Percentiles rank a stretch among this genome's conserved stretches.
phyloP scores from a whole-genome alignment of 2,113 vertebrate genomes.

The Corythoichthys intestinalis region DNA sequence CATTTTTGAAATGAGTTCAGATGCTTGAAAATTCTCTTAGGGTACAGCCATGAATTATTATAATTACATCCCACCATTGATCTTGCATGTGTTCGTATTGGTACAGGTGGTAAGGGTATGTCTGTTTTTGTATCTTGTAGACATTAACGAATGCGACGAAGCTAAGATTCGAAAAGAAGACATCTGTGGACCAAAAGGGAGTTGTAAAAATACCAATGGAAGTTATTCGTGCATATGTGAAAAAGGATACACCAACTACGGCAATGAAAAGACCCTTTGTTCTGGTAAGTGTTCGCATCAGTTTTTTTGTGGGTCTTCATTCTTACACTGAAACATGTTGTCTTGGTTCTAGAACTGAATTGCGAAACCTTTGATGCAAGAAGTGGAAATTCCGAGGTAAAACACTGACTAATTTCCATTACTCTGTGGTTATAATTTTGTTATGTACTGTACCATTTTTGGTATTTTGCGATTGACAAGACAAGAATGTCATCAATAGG shows the following conservation, averaged over 20 bases:
- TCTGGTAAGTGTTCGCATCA: constrained; percentile 47
- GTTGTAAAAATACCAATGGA: constrained; percentile 51
- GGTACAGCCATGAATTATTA: not conserved
- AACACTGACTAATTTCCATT: not conserved
- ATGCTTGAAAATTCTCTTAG: not conserved
- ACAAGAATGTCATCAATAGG: not conserved
- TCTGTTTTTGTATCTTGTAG: constrained; percentile 33
- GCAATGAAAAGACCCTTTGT: constrained; percentile 46
- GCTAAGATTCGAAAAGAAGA: rapidly evolving
- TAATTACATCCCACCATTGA: not conserved
- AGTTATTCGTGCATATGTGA: constrained; percentile 63
- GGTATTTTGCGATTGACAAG: not conserved
- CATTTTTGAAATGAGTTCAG: too few species aligned
- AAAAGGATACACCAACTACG: constrained; percentile 63
- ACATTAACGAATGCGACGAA: constrained; percentile 60
- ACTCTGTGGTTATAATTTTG: not conserved
- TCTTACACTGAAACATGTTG: not conserved
- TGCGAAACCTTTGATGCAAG: constrained; percentile 45
- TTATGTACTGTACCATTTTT: not conserved
- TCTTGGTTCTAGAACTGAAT: constrained; percentile 46
- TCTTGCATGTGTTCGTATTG: not conserved
- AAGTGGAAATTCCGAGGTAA: constrained; percentile 22
- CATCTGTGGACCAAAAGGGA: constrained; percentile 55
- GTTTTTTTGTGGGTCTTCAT: not conserved
- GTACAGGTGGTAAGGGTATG: not conserved